phyloP scores from a whole-genome alignment of 2,797 vertebrate genomes.

The Morelia viridis region DNA sequence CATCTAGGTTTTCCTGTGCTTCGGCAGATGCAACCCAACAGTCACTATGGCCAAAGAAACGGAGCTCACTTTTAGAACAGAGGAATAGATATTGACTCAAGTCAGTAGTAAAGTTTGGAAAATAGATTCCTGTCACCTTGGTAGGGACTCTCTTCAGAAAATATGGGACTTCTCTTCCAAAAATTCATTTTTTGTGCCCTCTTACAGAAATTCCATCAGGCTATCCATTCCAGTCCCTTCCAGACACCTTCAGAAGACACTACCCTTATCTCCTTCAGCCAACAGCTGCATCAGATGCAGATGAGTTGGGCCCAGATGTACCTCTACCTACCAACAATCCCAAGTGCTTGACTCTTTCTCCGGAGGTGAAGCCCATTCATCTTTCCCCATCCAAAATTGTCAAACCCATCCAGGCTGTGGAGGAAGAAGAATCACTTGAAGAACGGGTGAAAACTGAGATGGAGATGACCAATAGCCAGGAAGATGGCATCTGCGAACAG shows the following conservation, averaged over 20 bases:
- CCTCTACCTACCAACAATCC: constrained; percentile 75
- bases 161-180: not conserved
- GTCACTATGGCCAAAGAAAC: no score
- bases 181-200: not conserved
- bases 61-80: not conserved
- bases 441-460: constrained; percentile 81
- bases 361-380: constrained; percentile 82
- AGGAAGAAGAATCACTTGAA: constrained; percentile 71
- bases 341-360: constrained; percentile 75
- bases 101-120: not conserved
- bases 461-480: constrained; percentile 73
- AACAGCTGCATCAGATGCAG: constrained; percentile 75
- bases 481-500: constrained; percentile 62
- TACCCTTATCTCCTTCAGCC: constrained; percentile 87
- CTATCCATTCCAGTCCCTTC: constrained; percentile 87
- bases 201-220: constrained; percentile 85
- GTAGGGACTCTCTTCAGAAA: not conserved
- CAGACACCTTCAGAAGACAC: constrained; percentile 83
- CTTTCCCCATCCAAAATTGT: constrained; percentile 77
- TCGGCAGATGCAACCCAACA: no score
- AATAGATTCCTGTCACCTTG: not conserved
- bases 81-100: not conserved
- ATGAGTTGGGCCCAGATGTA: constrained; percentile 78
- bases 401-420: constrained; percentile 68
- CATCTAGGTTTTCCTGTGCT: no score